Conservation (phyloP, 92 coral and sea anemone species). For the Epizoanthus rinbou region DNA sequence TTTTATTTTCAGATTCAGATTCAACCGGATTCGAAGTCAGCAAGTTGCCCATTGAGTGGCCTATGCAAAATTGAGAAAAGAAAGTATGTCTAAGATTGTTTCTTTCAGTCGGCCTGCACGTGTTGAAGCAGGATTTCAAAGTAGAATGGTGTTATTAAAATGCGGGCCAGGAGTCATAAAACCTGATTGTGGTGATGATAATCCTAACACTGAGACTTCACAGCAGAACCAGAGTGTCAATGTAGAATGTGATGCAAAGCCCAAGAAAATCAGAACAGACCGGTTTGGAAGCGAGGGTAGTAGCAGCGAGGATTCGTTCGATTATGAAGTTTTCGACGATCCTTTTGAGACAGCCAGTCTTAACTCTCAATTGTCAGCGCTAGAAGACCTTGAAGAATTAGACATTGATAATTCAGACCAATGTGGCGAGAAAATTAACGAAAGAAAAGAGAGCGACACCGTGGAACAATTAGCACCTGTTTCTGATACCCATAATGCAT, state of each 20-base stretch:
- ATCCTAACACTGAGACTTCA: neutral
- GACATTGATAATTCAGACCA: conserved; percentile 1
- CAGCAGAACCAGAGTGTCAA: neutral
- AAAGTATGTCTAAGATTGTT: conserved; percentile 8
- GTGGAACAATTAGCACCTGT: neutral
- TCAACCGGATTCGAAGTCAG: no score
- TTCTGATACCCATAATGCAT: neutral
- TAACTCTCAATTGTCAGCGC: conserved; percentile 40
- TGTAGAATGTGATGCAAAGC: neutral
- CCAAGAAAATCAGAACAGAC: conserved; percentile 15
- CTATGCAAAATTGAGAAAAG: neutral
- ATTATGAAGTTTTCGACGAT: conserved; percentile 12
- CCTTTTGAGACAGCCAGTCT: conserved; percentile 30
- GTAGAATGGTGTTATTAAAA: conserved; percentile 1
- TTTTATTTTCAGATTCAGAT: no score
- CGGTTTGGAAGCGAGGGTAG: conserved; percentile 30
- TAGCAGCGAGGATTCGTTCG: conserved; percentile 32
- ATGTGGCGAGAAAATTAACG: neutral
- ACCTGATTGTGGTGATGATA: neutral
- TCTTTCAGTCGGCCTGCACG: conserved; percentile 10
- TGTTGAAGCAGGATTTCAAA: conserved; percentile 4
- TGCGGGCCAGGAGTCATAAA: neutral
- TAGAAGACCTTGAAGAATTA: conserved; percentile 28
- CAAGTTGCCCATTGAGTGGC: neutral
- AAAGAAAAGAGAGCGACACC: neutral